These are phyloP conservation scores for Frankliniella intonsa DNA, from an alignment of 2,888 invertebrate species.

Conservation along the genomic window DNA sequence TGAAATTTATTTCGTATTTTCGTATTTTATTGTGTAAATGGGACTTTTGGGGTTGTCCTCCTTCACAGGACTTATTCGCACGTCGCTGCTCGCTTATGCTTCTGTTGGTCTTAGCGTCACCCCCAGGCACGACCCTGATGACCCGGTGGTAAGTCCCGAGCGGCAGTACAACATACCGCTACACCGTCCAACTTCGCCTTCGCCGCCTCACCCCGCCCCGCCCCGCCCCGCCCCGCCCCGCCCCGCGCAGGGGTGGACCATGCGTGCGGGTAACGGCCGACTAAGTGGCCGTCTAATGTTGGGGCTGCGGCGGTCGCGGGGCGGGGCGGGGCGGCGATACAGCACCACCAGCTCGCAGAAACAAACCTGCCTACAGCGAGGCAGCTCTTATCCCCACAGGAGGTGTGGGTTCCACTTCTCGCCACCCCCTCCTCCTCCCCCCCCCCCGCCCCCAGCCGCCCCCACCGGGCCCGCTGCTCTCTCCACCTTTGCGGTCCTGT, in stretches of 20 bases:
- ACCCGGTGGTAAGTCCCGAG: conserved; percentile 26
- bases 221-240: conserved; percentile 29
- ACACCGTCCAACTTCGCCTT: background rate
- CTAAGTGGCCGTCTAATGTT: no score
- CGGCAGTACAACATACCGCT: background rate
- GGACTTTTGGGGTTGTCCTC: no score
- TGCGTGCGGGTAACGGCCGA: no score
- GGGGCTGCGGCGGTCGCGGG: no score
- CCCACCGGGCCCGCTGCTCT: no score
- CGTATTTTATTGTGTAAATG: no score
- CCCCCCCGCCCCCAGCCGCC: background rate
- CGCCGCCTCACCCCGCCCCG: conserved; percentile 21
- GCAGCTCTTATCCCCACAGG: background rate
- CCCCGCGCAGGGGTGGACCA: background rate
- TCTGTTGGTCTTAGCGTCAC: background rate
- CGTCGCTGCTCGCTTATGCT: no score
- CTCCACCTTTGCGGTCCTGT: conserved; percentile 10
- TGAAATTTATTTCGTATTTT: no score
- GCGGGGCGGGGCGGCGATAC: no score
- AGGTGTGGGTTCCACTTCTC: background rate
- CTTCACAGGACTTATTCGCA: no score
- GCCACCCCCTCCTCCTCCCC: background rate
- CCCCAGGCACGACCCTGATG: conserved; percentile 15
- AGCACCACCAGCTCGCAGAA: no score
- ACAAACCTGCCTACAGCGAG: no score